phyloP scores from a whole-genome alignment of 2,797 vertebrate species.

The Nannoperca australis region DNA sequence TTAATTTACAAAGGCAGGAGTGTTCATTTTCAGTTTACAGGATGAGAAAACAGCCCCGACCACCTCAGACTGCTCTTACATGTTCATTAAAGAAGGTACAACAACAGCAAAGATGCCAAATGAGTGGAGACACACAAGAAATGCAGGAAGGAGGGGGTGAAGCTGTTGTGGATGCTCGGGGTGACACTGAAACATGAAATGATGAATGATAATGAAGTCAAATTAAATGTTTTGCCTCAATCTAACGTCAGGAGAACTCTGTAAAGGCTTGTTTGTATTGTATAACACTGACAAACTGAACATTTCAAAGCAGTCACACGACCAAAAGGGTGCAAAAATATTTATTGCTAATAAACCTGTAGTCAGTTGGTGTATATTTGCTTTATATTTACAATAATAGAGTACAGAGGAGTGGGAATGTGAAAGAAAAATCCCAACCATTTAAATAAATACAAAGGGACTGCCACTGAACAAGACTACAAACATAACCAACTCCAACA shows the following conservation, averaged over 20 bases:
- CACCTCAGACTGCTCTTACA: too few species aligned
- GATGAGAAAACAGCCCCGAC: too few species aligned
- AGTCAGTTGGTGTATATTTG: constrained; percentile 90
- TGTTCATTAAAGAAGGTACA: too few species aligned
- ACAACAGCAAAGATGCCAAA: too few species aligned
- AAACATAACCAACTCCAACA: constrained; percentile 78
- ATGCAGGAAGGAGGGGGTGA: too few species aligned
- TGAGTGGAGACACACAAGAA: too few species aligned
- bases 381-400: constrained; percentile 91
- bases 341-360: constrained; percentile 93
- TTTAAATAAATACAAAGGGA: constrained; percentile 90
- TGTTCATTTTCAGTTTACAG: too few species aligned
- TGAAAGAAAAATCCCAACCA: constrained; percentile 85
- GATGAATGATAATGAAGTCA: too few species aligned
- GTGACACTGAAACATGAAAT: too few species aligned
- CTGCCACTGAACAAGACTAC: constrained; percentile 85
- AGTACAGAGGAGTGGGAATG: constrained; percentile 86
- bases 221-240: too few species aligned
- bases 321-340: constrained; percentile 90
- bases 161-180: too few species aligned
- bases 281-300: neutral
- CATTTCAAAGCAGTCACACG: constrained; percentile 28
- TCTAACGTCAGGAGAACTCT: neutral
- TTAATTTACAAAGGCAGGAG: neutral
- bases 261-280: neutral